Base-by-base conservation (phyloP, 2,888 invertebrate genomes). In the Drosophila merina region DNA sequence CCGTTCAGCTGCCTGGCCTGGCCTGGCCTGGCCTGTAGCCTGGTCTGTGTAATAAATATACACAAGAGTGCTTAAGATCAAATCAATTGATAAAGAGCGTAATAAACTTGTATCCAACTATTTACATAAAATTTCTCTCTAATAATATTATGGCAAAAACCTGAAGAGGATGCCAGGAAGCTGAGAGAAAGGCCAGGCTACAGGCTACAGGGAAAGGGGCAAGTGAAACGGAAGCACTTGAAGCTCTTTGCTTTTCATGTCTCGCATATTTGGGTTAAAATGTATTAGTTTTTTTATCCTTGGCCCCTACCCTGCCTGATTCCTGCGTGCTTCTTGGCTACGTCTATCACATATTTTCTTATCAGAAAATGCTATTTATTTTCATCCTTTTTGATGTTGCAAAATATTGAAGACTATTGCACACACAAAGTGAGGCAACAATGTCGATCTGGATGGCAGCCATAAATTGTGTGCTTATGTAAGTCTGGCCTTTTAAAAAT, bases 81-180 rank as follows among this genome's bases (percentile, higher is more conserved):
- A 86, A 86, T 84, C 83, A 84, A 86, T 84, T 84, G 86, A 84
- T 84, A 86, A 84, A 76, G 74, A 84, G 84, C 74, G 77, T 84
- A 84, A 84, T 84, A 84, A 84, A 84, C 86, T 84, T 84, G 79
- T 81, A 81, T 83, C 63, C 75, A 72, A 81, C 79, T 83, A 86
- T 84, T 84, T 81, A 77, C 85, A 84, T 84, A 84, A 72, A 83
- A 84, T 63, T 68, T 78, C 77, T 72, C 79, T 72, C 54, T 70
- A 79, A 85, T 85, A 81, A 77, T 85, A 71, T 82, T 77, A 79
- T 80, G 60, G 81, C 64, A 74, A 79, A 77, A 75, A 48, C 64
- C 48, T 50, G 75, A 57, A 71, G 73, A 73, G 49, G 44, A 64
- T 69, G 72, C 77, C 59, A 50, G 75, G n/a, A 47, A 8, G 42